phyloP scores from a whole-genome alignment of 2,113 vertebrate genomes.

The Caracal caracal region DNA sequence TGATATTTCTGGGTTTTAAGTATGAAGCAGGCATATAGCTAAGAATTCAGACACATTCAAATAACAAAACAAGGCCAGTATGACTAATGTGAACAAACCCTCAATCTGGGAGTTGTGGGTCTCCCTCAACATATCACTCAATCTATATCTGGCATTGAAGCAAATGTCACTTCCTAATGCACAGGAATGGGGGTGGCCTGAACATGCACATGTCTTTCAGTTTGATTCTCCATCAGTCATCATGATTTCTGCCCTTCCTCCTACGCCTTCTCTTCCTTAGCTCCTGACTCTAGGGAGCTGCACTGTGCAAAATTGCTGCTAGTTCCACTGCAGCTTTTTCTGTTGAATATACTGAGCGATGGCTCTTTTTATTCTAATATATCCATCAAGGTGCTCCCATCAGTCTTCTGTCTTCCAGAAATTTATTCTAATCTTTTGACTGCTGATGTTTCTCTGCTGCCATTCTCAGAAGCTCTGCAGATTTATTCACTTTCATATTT shows the following conservation, averaged over 20 bases:
- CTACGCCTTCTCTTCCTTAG: neutral
- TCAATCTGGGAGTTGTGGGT: neutral
- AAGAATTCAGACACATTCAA: neutral
- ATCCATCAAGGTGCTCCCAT: neutral
- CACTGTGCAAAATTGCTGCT: neutral
- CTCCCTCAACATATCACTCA: neutral
- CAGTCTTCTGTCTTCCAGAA: conserved; percentile 44
- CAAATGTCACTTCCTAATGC: neutral
- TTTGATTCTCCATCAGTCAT: neutral
- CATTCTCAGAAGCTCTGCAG: conserved; percentile 7
- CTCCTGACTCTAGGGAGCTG: neutral
- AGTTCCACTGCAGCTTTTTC: neutral
- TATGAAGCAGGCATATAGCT: neutral
- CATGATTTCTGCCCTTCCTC: neutral
- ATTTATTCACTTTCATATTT: conserved; percentile 48
- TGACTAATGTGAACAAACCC: neutral
- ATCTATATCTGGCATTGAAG: neutral
- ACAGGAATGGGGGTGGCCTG: neutral
- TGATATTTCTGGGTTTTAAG: neutral
- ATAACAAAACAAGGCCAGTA: neutral
- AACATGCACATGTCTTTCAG: neutral
- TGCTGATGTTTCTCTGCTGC: conserved; percentile 37
- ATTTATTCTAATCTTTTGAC: conserved; percentile 52
- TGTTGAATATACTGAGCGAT: neutral
- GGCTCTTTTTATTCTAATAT: conserved; percentile 13